Base-by-base conservation (phyloP, 2,113 vertebrate species). In the Nyctibius bracteatus region DNA sequence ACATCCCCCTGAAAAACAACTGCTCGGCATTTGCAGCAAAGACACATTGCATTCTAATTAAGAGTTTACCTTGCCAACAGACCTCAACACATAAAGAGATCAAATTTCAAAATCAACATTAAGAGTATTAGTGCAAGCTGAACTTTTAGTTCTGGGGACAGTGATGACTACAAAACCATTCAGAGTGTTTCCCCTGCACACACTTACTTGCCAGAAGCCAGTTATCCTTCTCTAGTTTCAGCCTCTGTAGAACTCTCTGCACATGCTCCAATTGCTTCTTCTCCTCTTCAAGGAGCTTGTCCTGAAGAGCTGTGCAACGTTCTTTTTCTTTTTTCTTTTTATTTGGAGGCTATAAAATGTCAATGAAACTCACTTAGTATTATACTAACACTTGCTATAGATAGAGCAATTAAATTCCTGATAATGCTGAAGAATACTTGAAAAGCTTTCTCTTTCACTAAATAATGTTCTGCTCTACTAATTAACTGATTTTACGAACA, bases 321-420 rank as follows among this genome's bases (percentile, higher is more conserved):
- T 99, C 99, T 96, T 99, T 99, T 96, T 99, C 99, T 97, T 99
- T 99, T 97, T 99, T 99, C 98, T 99, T 99, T 98, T 99, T 99
- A 97, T 99, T 99, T 91, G 98, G 96, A 72, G 99, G 99, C 99
- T 99, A 94, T 4, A 96, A 97, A 97, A 91, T 33, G 39, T 67
- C 41, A 98, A 73, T 15, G 46, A 31, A 83, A 73, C 21, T 82
- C 13, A 71, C 35, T 92, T 52, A 91, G 13, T 73, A 55, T 39
- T 47, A 70, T 12, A 59, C 4, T 71, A 58, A n/a, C 21, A 49
- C 8, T 44, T 87, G 44, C 30, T 78, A 55, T 2, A 81, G 10
- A 71, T 7, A 71, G 5, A 88, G 24, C 35, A 90, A 8, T 70
- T 57, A 37, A 59, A n/a, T 75, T 81, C 41, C 52, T 37, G 3